Conservation (phyloP, 2,113 vertebrate genomes). For the Polypterus senegalus region DNA sequence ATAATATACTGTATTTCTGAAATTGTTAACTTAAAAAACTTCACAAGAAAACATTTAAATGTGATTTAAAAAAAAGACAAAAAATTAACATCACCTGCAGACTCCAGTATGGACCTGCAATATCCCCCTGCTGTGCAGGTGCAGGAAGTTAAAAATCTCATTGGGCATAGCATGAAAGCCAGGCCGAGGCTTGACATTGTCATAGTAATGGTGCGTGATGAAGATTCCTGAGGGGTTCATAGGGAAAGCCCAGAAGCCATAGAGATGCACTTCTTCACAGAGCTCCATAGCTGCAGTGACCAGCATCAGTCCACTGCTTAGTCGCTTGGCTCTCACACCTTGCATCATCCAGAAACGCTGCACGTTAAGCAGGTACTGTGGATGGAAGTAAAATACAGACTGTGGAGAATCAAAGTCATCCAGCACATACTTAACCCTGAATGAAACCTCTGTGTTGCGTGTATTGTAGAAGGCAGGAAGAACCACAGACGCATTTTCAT, state of each 20-base stretch:
- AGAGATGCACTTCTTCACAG: constrained; percentile 91
- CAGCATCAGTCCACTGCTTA: constrained; percentile 89
- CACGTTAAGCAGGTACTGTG: constrained; percentile 85
- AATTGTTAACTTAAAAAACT: too few relatives aligned
- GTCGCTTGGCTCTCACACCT: constrained; percentile 78
- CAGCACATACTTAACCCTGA: constrained; percentile 88
- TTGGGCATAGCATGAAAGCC: constrained; percentile 96
- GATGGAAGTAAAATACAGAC: constrained; percentile 88
- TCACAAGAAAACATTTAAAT: too few relatives aligned
- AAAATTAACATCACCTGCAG: constrained; percentile 43
- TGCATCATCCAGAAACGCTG: constrained; percentile 89
- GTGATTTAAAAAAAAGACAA: background rate
- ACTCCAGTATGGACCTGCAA: constrained; percentile 74
- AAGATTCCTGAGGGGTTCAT: constrained; percentile 89
- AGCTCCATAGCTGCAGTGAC: constrained; percentile 87
- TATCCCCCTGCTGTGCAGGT: constrained; percentile 89
- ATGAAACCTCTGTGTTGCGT: constrained; percentile 87
- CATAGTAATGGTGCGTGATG: constrained; percentile 94
- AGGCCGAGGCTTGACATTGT: constrained; percentile 93
- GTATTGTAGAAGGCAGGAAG: constrained; percentile 95
- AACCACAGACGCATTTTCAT: constrained; percentile 85
- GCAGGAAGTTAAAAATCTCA: constrained; percentile 92
- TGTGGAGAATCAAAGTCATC: constrained; percentile 82
- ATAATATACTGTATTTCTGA: too few relatives aligned
- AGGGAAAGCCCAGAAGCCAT: constrained; percentile 94